Conservation (phyloP, 2,113 vertebrate genomes). For the Istiophorus platypterus region DNA sequence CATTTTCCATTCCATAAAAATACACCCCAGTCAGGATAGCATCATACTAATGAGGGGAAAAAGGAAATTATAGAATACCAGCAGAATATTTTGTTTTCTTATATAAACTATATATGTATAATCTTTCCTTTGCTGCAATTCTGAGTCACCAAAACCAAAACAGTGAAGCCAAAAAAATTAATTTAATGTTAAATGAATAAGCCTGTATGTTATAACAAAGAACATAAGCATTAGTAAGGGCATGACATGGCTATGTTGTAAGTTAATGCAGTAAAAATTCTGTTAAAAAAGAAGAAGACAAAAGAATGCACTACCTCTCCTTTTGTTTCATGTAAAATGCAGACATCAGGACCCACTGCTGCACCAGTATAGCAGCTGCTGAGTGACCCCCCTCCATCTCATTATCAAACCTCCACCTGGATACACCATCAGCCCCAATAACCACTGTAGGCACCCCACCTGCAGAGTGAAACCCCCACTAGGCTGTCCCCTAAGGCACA, state of each 20-base stretch:
- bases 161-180: neutral
- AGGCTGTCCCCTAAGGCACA: constrained; percentile 52
- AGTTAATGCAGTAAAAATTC: neutral
- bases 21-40: neutral
- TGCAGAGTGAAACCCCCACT: constrained; percentile 60
- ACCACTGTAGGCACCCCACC: constrained; percentile 64
- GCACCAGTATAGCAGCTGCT: constrained; percentile 73
- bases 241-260: neutral
- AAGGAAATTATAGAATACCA: neutral
- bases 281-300: no score
- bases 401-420: constrained; percentile 79
- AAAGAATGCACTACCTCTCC: constrained; percentile 6
- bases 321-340: constrained; percentile 56
- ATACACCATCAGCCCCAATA: constrained; percentile 67
- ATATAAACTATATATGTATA: neutral
- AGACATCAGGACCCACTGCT: constrained; percentile 64
- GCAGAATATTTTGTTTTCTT: no score
- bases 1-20: constrained; percentile 13
- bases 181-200: neutral
- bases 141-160: neutral
- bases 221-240: neutral
- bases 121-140: neutral
- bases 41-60: neutral
- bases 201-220: neutral
- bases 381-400: constrained; percentile 69